Percentiles rank a stretch among this genome's conserved stretches.
Evolutionary conservation across 2,797 vertebrate species (phyloP).

Genomic region (Acanthurus lineatus): DNA sequence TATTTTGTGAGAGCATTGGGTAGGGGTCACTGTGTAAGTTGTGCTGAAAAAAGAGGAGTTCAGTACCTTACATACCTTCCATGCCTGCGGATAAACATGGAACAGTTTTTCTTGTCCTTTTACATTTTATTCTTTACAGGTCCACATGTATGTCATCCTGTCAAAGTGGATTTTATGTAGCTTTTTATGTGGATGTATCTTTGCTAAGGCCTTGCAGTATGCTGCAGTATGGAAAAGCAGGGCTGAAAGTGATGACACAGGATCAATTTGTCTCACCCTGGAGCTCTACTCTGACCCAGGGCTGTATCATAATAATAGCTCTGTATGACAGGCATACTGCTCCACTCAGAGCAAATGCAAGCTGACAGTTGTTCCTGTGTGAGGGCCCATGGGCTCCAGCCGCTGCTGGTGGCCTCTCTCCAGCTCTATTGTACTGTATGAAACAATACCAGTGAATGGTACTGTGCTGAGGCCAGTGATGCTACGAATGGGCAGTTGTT

Average conservation of each 20-base stretch:
- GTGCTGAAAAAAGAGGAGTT: constrained; percentile 17
- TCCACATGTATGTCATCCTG: constrained; percentile 40
- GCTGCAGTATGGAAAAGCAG: constrained; percentile 51
- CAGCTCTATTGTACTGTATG: constrained; percentile 52
- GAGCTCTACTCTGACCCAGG: constrained; percentile 64
- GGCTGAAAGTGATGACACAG: constrained; percentile 70
- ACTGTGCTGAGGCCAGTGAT: constrained; percentile 35
- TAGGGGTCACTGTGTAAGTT: constrained; percentile 44
- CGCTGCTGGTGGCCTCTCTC: constrained; percentile 53
- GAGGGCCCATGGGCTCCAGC: constrained; percentile 51
- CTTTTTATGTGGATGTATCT: constrained; percentile 34
- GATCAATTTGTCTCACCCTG: constrained; percentile 73
- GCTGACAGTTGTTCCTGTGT: constrained; percentile 74
- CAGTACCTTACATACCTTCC: constrained; percentile 11
- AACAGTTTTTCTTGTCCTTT: constrained; percentile 12
- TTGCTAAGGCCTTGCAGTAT: constrained; percentile 21
- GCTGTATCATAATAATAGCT: constrained; percentile 77
- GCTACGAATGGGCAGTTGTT: constrained; percentile 49
- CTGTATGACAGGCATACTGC: constrained; percentile 75
- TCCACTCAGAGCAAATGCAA: constrained; percentile 72
- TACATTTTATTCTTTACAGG: constrained; percentile 21
- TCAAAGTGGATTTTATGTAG: constrained; percentile 47
- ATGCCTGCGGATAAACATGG: constrained; percentile 19
- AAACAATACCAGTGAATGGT: constrained; percentile 56
- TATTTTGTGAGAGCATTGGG: constrained; percentile 30